Conservation (phyloP, 2,888 invertebrate species). For the Ophioninae sp. region DNA sequence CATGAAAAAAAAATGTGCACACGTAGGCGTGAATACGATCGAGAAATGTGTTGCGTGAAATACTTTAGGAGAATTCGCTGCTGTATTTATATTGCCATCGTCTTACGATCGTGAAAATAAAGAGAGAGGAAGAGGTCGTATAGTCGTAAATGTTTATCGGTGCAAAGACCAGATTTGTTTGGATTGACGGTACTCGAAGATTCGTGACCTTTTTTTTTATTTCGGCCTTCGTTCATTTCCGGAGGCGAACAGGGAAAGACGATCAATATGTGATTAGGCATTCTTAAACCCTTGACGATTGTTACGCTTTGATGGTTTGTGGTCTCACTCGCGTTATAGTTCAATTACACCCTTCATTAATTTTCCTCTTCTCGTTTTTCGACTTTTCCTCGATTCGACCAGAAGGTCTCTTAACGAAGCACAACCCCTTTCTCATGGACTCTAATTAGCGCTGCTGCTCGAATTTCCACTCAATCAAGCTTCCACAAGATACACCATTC, state of each 20-base stretch:
- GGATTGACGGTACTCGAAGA: neutral
- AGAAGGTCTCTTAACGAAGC: conserved; percentile 48
- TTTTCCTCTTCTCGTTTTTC: conserved; percentile 4
- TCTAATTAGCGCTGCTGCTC: conserved; percentile 59
- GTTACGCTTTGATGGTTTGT: neutral
- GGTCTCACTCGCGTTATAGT: neutral
- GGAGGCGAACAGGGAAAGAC: neutral
- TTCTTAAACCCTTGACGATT: neutral
- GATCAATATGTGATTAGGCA: neutral
- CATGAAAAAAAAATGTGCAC: conserved; percentile 32
- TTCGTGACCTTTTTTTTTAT: neutral
- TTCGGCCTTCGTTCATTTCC: neutral
- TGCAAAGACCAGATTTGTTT: neutral
- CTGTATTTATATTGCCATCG: conserved; percentile 41
- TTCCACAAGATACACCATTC: conserved; percentile 24
- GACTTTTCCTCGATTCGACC: conserved; percentile 21
- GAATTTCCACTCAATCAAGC: conserved; percentile 63
- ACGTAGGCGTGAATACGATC: conserved; percentile 45
- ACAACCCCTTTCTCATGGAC: conserved; percentile 42
- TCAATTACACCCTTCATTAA: neutral
- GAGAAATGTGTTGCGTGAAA: conserved; percentile 38
- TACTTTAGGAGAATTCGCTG: conserved; percentile 46
- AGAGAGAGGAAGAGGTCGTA: conserved; percentile 8
- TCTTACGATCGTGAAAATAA: conserved; percentile 33
- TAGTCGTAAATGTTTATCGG: conserved; percentile 29